Evolutionary conservation across 2,113 vertebrate genomes (phyloP), one percentile per base, ranked within the genome.

Genomic region (Bufo bufo): DNA sequence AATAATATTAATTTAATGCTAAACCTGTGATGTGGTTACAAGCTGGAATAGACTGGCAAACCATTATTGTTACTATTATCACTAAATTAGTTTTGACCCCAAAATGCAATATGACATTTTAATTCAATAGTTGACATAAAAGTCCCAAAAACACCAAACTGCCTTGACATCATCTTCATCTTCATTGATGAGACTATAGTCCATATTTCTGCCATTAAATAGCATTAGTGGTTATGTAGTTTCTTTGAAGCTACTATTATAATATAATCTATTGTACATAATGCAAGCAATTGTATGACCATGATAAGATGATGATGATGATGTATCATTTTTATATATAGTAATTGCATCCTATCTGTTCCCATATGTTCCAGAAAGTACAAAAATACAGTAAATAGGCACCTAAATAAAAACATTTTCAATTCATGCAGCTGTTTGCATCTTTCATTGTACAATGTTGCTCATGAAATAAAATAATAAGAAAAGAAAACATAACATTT

Each of bases 401-500:
- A 69, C 4, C 9, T 49, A 4, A 12, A 59, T 82, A 65, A 82
- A 82, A 19, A 50, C n/a, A 13, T 71, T 71, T 20, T 69, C 12
- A 23, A 33, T 23, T 33, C 33, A 69, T 82, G 43, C 43, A 17
- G 43, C 61, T 66, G 80, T 82, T 66, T 47, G 11, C 10, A 23
- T 23, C 23, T 84, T 16, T n/a, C 0, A 71, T 71, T 69, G 49
- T 84, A 33, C 50, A 54, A 71, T 71, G 50, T 54, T 84, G n/a
- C 71, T 84, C 13, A 52, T 84, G 66, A 23, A 84, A 84, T 84
- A 84, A 69, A 84, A 71, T 17, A 1, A 33, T 4, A 47, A 61
- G 11, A 83, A 84, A 84, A 12, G 12, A 6, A 79, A 9, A 3
- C 19, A 5, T 69, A 19, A 23, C 11, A 50, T 65, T 33, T 84